Evolutionary conservation across 2,888 invertebrate genomes (phyloP).

Genomic region (Hydrotaea diabolus): DNA sequence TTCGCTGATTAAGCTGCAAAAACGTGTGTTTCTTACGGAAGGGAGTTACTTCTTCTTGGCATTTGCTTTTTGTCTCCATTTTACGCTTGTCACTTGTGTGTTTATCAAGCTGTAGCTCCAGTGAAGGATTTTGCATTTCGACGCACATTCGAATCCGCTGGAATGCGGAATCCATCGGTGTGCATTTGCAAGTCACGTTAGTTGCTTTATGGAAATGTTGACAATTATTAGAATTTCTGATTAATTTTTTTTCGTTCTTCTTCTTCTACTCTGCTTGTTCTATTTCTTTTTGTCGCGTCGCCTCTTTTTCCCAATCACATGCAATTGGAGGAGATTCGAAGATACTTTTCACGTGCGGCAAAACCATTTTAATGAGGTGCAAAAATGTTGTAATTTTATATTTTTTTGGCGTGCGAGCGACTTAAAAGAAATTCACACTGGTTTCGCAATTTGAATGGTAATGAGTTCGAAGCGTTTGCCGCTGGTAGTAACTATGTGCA

Average conservation of each 20-base stretch:
- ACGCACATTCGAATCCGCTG: slow-evolving; percentile 3
- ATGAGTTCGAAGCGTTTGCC: slow-evolving; percentile 9
- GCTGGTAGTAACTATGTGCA: neutral
- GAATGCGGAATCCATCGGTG: neutral
- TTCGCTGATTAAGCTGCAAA: slow-evolving; percentile 45
- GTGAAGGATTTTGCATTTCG: neutral
- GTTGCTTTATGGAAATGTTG: slow-evolving; percentile 44
- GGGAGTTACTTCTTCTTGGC: neutral
- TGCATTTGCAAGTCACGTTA: slow-evolving; percentile 49
- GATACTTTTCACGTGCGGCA: slow-evolving; percentile 25
- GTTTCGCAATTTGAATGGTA: slow-evolving; percentile 1
- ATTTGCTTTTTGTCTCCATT: neutral
- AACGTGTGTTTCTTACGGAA: slow-evolving; percentile 36
- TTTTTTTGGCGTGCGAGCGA: no score
- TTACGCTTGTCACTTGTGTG: neutral
- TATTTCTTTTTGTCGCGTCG: no score
- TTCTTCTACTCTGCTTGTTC: neutral
- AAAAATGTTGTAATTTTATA: slow-evolving; percentile 28
- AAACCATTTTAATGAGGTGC: slow-evolving; percentile 49
- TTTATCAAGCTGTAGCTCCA: neutral
- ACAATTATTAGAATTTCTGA: slow-evolving; percentile 54
- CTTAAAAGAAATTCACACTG: neutral
- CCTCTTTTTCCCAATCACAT: neutral
- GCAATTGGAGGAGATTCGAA: neutral
- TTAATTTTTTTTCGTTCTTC: slow-evolving; percentile 28